These are phyloP conservation scores for Tetheella fluctuosa DNA, from an alignment of 2,888 invertebrate species.

Conservation along the genomic window DNA sequence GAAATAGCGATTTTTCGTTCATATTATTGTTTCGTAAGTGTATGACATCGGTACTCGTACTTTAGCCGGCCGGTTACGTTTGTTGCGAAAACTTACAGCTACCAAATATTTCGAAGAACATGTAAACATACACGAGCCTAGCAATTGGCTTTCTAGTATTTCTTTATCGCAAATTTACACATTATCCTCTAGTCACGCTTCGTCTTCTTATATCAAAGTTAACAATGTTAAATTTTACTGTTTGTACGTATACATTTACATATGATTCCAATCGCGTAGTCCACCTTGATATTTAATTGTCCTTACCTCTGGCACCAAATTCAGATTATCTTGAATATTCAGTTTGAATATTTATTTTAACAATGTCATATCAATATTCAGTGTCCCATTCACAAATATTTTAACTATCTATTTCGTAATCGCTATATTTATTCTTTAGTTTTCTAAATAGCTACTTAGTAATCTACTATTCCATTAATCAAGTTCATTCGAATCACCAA, in stretches of 20 bases:
- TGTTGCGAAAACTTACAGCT: constrained; percentile 39
- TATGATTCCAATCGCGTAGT: constrained; percentile 40
- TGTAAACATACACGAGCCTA: constrained; percentile 23
- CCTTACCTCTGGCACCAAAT: constrained; percentile 42
- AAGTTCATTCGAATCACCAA: not conserved
- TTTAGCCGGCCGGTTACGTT: constrained; percentile 47
- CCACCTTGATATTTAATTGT: constrained; percentile 48
- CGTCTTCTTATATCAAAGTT: constrained; percentile 57
- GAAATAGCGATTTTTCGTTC: constrained; percentile 29
- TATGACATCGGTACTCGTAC: constrained; percentile 19
- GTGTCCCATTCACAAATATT: not conserved
- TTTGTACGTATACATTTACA: constrained; percentile 43
- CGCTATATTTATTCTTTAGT: not conserved
- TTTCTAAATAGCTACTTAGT: not conserved
- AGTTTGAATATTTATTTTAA: constrained; percentile 21
- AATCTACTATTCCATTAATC: not conserved
- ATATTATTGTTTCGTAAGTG: constrained; percentile 45
- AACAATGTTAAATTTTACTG: constrained; percentile 50
- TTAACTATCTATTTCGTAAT: constrained; percentile 1
- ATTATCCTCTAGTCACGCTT: constrained; percentile 64
- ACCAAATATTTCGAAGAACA: constrained; percentile 22
- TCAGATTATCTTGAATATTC: constrained; percentile 15
- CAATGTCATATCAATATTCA: constrained; percentile 30
- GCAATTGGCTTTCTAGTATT: constrained; percentile 55
- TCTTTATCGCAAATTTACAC: constrained; percentile 55